A percentile compares a stretch with the other conserved stretches of the same genome.
Conservation (phyloP, 2,113 vertebrate genomes). For the Sardina pilchardus region DNA sequence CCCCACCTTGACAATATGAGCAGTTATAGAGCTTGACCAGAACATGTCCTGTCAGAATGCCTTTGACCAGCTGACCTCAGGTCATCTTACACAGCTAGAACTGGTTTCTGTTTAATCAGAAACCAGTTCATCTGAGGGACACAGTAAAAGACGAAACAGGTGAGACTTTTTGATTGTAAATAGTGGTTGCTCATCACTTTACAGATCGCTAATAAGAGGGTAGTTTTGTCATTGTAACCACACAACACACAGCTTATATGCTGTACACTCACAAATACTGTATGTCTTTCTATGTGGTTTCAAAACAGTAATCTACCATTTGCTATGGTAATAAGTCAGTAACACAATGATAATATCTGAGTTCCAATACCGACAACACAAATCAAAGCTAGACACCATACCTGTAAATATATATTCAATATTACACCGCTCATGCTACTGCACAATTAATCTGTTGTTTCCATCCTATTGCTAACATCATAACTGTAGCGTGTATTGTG, state of each 20-base stretch:
- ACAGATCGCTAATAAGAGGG: too few relatives aligned
- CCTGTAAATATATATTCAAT: background rate
- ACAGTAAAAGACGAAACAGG: background rate
- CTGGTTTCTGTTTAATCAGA: background rate
- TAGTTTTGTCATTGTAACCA: too few relatives aligned
- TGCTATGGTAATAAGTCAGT: too few relatives aligned
- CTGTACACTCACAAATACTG: too few relatives aligned
- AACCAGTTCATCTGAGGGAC: background rate
- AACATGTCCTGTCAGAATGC: constrained; percentile 17
- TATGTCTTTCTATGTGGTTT: too few relatives aligned
- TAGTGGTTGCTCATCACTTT: too few relatives aligned
- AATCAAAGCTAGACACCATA: background rate
- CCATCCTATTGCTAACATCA: background rate
- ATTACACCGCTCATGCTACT: background rate
- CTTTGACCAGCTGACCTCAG: background rate
- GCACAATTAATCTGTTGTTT: background rate
- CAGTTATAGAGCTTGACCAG: background rate
- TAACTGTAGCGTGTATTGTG: background rate
- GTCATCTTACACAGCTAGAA: constrained; percentile 7
- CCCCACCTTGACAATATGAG: background rate
- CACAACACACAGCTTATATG: too few relatives aligned
- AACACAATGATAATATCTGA: too few relatives aligned
- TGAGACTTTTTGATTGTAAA: background rate
- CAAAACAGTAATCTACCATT: too few relatives aligned
- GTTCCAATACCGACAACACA: too few relatives aligned